A percentile compares a stretch with the other conserved stretches of the same genome.
phyloP scores from a whole-genome alignment of 2,113 vertebrate genomes.

The Paratilapia polleni region DNA sequence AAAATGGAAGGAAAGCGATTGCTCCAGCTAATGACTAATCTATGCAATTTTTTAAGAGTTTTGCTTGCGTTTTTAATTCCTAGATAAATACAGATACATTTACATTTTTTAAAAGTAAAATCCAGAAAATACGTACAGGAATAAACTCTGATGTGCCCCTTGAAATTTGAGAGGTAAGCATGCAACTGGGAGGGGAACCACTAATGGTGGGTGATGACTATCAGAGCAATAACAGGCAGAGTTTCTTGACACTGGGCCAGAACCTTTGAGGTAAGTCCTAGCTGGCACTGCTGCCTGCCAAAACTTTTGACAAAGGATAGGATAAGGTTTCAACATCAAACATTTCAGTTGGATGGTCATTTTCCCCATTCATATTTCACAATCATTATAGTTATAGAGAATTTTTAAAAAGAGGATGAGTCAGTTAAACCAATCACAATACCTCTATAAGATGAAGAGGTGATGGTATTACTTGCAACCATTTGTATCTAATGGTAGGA shows the following conservation, averaged over 20 bases:
- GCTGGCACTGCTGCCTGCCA: neutral
- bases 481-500: neutral
- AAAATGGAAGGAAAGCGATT: neutral
- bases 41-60: neutral
- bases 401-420: neutral
- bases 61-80: neutral
- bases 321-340: neutral
- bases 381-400: neutral
- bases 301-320: constrained; percentile 6
- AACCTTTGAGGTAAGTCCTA: neutral
- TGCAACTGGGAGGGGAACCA: neutral
- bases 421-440: neutral
- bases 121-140: neutral
- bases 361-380: neutral
- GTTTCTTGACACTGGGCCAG: constrained; percentile 46
- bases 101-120: neutral
- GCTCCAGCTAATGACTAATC: neutral
- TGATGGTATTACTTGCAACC: too few species aligned
- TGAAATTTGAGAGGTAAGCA: constrained; percentile 7
- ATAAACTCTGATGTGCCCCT: neutral
- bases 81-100: neutral
- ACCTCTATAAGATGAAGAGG: too few species aligned
- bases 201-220: constrained; percentile 20
- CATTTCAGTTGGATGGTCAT: neutral
- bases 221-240: constrained; percentile 19